Base-by-base conservation (phyloP, 2,888 invertebrate genomes). In the Syrista parreyssii region DNA sequence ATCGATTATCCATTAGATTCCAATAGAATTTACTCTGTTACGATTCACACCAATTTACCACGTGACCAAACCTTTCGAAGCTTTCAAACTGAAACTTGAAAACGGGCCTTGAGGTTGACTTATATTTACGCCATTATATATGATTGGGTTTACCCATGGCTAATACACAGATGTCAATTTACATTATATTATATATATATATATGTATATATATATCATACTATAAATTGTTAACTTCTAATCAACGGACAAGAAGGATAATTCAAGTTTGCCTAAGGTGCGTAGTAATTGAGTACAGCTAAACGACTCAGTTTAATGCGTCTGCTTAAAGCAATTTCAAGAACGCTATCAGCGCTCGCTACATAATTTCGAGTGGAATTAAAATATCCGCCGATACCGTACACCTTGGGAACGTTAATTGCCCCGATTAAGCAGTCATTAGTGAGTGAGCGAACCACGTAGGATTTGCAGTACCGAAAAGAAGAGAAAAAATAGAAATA, bases 391-490 rank as follows among this genome's bases (percentile, higher is more conserved):
- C 34, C 72, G 75, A 77, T 77, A 69, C 73, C 55, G 9, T 23
- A 23, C 23, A 75, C 77, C 34, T 74, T 72, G 11, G 68, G 75
- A 15, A 74, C 74, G 76, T 36, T 75, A 78, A 81, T 80, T 72
- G 78, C 77, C 74, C 40, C 71, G 74, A 79, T 79, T 81, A 81
- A 81, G 79, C 30, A 79, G 71, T 79, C 76, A 79, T 81, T 81
- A 79, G 31, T 75, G 75, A 33, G 23, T 35, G 55, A 75, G 36
- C 9, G 55, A 55, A 2, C 55, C 55, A 4, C 23, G 23, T 55
- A 2, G 23, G 23, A 55, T 55, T 55, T 23, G 2, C 2, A 2
- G 6, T 6, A 9, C 23, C 2, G 23, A 55, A 12, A 4, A 36
- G 12, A 36, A 36, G 1, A 12, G 12, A 4, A 55, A 23, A 40